Evolutionary conservation across 2,888 invertebrate species (phyloP).

Genomic region (Pandemis heparana): DNA sequence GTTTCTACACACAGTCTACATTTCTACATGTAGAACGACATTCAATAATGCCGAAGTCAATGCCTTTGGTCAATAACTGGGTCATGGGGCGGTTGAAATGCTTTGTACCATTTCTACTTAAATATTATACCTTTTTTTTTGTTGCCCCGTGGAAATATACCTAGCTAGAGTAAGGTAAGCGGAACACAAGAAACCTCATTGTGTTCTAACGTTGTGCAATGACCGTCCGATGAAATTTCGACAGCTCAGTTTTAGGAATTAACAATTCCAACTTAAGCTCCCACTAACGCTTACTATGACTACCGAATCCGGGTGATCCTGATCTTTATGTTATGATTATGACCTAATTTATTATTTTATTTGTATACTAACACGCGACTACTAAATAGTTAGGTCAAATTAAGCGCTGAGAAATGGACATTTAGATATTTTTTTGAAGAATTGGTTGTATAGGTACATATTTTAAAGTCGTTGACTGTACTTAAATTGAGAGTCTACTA

Average conservation of each 20-base stretch:
- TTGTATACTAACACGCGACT: too few species aligned
- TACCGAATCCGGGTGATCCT: constrained; percentile 2
- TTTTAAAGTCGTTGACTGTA: not conserved
- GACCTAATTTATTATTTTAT: too few species aligned
- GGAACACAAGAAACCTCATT: constrained; percentile 9
- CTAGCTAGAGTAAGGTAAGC: not conserved
- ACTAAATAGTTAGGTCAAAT: not conserved
- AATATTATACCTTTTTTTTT: too few species aligned
- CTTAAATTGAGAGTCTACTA: not conserved
- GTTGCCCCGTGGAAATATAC: too few species aligned
- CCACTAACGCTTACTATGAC: not conserved
- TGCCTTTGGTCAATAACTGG: not conserved
- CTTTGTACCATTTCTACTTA: not conserved
- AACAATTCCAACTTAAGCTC: constrained; percentile 1
- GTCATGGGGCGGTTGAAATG: not conserved
- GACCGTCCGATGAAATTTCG: not conserved
- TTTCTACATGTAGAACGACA: not conserved
- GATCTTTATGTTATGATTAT: not conserved
- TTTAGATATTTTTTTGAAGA: too few species aligned
- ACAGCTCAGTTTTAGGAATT: constrained; percentile 4
- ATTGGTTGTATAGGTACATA: too few species aligned
- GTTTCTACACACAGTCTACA: not conserved
- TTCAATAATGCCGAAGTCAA: not conserved
- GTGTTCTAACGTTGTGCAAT: constrained; percentile 1
- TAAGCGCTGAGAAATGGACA: not conserved